These are phyloP conservation scores for Oreochromis spilurus DNA, from an alignment of 2,113 vertebrate species.

Conservation along the genomic window DNA sequence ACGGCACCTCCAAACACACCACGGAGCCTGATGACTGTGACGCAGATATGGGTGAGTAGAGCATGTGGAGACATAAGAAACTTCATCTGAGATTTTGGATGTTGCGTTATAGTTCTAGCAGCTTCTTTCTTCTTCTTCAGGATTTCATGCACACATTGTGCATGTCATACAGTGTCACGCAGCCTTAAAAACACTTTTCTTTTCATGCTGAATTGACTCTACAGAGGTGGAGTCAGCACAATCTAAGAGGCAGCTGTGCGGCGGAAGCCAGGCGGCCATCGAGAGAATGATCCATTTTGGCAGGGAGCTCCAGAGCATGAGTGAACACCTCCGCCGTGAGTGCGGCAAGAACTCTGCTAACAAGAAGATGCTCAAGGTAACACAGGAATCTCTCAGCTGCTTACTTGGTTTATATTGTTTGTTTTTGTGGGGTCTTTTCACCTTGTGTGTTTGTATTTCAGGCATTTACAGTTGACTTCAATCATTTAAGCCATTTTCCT, in stretches of 20 bases:
- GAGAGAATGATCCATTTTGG: slow-evolving; percentile 99
- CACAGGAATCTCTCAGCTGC: not conserved
- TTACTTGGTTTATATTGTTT: not conserved
- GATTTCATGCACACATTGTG: rapidly evolving
- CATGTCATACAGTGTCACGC: rapidly evolving
- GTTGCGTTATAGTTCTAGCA: not conserved
- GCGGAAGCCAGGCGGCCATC: slow-evolving; percentile 94
- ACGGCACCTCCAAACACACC: slow-evolving; percentile 92
- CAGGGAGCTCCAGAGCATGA: slow-evolving; percentile 96
- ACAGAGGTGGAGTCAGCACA: slow-evolving; percentile 92
- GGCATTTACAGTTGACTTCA: not conserved
- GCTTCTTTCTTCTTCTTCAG: not conserved
- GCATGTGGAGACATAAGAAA: rapidly evolving
- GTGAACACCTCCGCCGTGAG: slow-evolving; percentile 92
- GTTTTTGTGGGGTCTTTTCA: not conserved
- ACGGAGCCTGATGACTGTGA: slow-evolving; percentile 92
- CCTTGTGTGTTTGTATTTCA: not conserved
- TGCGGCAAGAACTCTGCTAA: slow-evolving; percentile 95
- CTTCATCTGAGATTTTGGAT: not conserved
- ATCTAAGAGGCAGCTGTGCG: slow-evolving; percentile 90
- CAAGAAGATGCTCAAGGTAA: slow-evolving; percentile 97
- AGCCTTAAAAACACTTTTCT: not conserved
- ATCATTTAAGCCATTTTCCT: not conserved
- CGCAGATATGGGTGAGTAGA: slow-evolving; percentile 91
- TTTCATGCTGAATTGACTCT: not conserved